Evolutionary conservation across 2,797 vertebrate species (phyloP), one percentile per base, ranked within the genome.

Genomic region (Dendrocincla tyrannina): DNA sequence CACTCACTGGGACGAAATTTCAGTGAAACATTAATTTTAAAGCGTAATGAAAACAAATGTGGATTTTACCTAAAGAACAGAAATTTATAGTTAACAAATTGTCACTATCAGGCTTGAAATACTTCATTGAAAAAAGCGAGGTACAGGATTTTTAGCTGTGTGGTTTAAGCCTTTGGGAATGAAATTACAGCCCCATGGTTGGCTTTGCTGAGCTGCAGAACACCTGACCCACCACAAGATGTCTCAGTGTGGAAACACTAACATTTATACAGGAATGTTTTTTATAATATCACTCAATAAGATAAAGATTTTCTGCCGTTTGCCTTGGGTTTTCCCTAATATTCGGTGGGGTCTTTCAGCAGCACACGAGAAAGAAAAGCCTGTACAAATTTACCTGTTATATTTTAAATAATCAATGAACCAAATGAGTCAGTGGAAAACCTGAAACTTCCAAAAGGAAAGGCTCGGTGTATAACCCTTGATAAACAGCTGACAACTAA

Each of bases 181-280:
- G 39, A 63, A n/a, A 69, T 50, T 16, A 2, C 39, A 11, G 0
- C 7, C 6, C 7, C 11, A 0, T 0, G 1, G 52, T 56, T 75
- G 8, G 5, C 11, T 63, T 35, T 53, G 70, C 42, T 17, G 17
- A 44, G 10, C 85, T 95, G 95, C 93, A 97, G 58, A 82, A 17
- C 33, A 41, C 39, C 72, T 27, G 22, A 4, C 5, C 3, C 44
- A 9, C 97, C 96, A 97, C 94, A 42, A 96, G 96, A 78, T 95
- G 97, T 95, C 93, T 88, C 96, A 84, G 84, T 30, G 47, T 1
- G 2, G 74, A 82, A 94, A 80, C 9, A 6, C 39, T 55, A 5
- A 44, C 17, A 44, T 77, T 33, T 0, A 4, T 5, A 3, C 39
- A 3, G 12, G 39, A 1, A 0, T 1, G 69, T 72, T 30, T 77